phyloP scores from a whole-genome alignment of 2,797 vertebrate genomes.

The Urosaurus nigricauda region DNA sequence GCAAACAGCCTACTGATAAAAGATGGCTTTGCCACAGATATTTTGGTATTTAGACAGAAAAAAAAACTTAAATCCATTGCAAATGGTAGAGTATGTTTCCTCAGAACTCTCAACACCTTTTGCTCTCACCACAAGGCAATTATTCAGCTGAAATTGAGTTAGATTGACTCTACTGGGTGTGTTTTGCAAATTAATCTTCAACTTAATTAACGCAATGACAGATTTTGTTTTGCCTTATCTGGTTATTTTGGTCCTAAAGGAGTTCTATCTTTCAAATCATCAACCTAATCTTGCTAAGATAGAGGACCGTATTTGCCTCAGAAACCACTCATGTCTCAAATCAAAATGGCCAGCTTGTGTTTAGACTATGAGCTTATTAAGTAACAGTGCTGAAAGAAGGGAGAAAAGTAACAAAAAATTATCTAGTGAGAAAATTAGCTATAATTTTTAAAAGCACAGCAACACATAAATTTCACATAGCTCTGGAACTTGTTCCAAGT shows the following conservation, averaged over 20 bases:
- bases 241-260: slow-evolving; percentile 22
- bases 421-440: slow-evolving; percentile 21
- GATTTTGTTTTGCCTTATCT: slow-evolving; percentile 35
- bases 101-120: slow-evolving; percentile 29
- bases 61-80: not conserved
- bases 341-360: not conserved
- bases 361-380: slow-evolving; percentile 5
- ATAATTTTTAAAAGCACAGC: slow-evolving; percentile 6
- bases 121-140: slow-evolving; percentile 29
- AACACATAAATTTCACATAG: slow-evolving; percentile 9
- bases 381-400: not conserved
- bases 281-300: slow-evolving; percentile 37
- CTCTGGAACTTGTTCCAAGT: slow-evolving; percentile 13
- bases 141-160: slow-evolving; percentile 30
- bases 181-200: slow-evolving; percentile 46
- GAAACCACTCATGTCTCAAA: slow-evolving; percentile 8
- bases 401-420: not conserved
- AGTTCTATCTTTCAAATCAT: slow-evolving; percentile 22
- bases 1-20: slow-evolving; percentile 1
- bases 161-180: slow-evolving; percentile 22
- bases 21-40: not conserved
- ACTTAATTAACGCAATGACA: slow-evolving; percentile 37
- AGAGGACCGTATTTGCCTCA: not conserved
- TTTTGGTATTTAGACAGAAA: not conserved
- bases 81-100: slow-evolving; percentile 3